Evolutionary conservation across 2,113 vertebrate genomes (phyloP), one percentile per base, ranked within the genome.

Genomic region (Cnemophilus loriae): DNA sequence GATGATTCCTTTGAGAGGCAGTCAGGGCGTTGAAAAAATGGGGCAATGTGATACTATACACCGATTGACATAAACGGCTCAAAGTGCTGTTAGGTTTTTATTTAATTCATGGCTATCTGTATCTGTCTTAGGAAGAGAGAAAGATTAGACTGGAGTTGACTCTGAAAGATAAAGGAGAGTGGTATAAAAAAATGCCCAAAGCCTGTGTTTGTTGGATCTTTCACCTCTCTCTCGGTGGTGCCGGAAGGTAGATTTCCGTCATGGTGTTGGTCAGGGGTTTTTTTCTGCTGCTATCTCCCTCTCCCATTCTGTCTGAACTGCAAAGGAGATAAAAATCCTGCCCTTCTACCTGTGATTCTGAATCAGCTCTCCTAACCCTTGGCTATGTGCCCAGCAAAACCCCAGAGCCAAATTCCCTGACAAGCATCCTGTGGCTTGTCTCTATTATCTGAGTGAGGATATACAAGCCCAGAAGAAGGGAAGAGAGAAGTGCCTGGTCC

Each of bases 401-500:
- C 42, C 27, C 46, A 39, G 55, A 90, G 77, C 70, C 78, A 92
- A 84, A 82, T 53, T 94, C 64, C 53, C 42, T 59, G 53, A 57
- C 76, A 87, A 60, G 89, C 41, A 82, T 69, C 52, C 65, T 79
- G 67, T 94, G 32, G 80, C 88, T 94, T 96, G 70, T 84, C 53
- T 93, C 46, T 87, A 8, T 95, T 87, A 83, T 42, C 78, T 91
- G 70, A 74, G 69, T 68, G 69, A 85, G 82, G 78, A 88, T 73
- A 61, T 33, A 12, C 27, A 85, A 73, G 39, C 46, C 47, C 55
- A 60, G 70, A 87, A 95, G 41, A 82, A 61, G 59, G 74, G 63
- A 93, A 96, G 50, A 49, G 56, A 83, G 60, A 89, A 89, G 50
- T 35, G 60, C 46, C 73, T 65, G 55, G 23, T 87, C 63, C 71